These are phyloP conservation scores for Ailuropoda melanoleuca DNA, from an alignment of 2,113 vertebrate species.

Conservation along the genomic window DNA sequence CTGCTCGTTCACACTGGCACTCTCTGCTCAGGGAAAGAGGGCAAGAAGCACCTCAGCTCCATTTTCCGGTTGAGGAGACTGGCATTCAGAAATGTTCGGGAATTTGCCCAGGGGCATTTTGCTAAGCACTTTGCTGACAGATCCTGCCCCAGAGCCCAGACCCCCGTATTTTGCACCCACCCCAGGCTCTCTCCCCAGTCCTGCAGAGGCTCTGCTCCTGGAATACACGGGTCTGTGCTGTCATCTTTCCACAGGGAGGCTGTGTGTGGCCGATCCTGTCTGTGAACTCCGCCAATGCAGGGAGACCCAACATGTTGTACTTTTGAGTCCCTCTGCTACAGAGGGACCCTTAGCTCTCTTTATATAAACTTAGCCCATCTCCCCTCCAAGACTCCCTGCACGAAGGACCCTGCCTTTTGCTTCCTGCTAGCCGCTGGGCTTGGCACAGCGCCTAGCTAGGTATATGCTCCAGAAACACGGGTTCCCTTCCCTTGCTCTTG, in stretches of 20 bases:
- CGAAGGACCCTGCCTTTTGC: not conserved
- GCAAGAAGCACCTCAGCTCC: not conserved
- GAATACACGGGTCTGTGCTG: rapidly evolving
- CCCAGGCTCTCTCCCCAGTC: not conserved
- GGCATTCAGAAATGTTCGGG: not conserved
- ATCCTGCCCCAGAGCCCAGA: not conserved
- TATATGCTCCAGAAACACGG: not conserved
- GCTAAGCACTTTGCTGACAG: not conserved
- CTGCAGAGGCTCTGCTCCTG: not conserved
- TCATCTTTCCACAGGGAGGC: rapidly evolving
- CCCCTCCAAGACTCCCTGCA: not conserved
- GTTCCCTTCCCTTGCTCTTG: not conserved
- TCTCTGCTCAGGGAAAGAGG: not conserved
- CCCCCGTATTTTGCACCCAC: not conserved
- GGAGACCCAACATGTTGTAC: not conserved
- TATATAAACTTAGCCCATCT: not conserved
- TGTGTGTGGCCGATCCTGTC: not conserved
- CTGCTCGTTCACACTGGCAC: not conserved
- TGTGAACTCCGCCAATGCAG: not conserved
- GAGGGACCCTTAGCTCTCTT: not conserved
- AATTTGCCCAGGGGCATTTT: not conserved
- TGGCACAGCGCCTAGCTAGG: not conserved
- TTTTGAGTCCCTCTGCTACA: not conserved
- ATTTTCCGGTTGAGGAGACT: not conserved
- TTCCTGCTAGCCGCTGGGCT: too few relatives aligned